A percentile compares a stretch with the other conserved stretches of the same genome.
These are phyloP conservation scores for Orestias chungarensis DNA, from an alignment of 2,797 vertebrate species.

Conservation along the genomic window DNA sequence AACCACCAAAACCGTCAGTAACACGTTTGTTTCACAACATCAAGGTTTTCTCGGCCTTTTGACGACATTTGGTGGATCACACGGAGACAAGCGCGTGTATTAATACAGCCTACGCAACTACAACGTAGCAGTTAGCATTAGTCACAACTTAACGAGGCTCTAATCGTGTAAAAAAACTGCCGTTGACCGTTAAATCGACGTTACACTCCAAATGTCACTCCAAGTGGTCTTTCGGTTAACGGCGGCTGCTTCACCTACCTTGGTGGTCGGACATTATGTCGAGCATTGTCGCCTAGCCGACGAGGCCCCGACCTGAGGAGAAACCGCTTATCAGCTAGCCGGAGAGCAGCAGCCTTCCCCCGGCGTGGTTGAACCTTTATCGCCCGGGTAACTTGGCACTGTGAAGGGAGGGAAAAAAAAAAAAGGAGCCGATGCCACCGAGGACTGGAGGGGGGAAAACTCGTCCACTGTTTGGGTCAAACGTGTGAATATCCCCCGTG, in stretches of 20 bases:
- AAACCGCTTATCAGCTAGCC: slow-evolving; percentile 72
- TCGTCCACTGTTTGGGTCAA: slow-evolving; percentile 4
- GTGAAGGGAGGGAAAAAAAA: slow-evolving; percentile 14
- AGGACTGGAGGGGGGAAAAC: not conserved
- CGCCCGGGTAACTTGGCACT: slow-evolving; percentile 62
- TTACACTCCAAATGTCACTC: not conserved
- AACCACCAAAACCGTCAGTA: not conserved
- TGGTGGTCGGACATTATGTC: slow-evolving; percentile 89
- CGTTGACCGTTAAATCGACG: slow-evolving; percentile 6
- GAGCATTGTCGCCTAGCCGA: slow-evolving; percentile 84
- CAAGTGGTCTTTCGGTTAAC: fast-evolving
- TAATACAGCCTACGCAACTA: slow-evolving; percentile 52
- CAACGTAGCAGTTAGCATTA: slow-evolving; percentile 36
- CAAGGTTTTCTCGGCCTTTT: not conserved
- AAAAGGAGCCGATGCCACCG: slow-evolving; percentile 11
- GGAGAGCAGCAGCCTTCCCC: slow-evolving; percentile 71
- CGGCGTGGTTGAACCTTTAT: slow-evolving; percentile 74
- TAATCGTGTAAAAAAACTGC: slow-evolving; percentile 36
- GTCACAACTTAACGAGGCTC: slow-evolving; percentile 27
- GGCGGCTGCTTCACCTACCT: slow-evolving; percentile 67
- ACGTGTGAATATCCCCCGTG: slow-evolving; percentile 12
- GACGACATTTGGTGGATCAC: not conserved
- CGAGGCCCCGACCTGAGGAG: slow-evolving; percentile 70
- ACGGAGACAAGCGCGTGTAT: not conserved
- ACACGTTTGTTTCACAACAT: not conserved